Evolutionary conservation across 2,113 vertebrate species (phyloP).

Genomic region (Spermophilus dauricus): DNA sequence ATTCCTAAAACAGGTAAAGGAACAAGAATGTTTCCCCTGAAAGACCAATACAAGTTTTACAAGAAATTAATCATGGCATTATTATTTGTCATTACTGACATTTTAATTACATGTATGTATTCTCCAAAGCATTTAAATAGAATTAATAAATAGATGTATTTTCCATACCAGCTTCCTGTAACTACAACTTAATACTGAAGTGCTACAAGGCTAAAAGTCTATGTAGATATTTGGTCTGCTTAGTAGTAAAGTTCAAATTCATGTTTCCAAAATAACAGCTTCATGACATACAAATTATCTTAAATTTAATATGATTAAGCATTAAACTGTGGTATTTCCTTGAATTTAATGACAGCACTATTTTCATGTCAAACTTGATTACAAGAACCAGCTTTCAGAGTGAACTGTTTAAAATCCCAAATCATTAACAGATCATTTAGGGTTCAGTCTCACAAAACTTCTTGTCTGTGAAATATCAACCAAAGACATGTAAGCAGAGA

Average conservation of each 20-base stretch:
- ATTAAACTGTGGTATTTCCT: constrained; percentile 78
- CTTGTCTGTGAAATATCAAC: constrained; percentile 66
- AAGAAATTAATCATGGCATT: not conserved
- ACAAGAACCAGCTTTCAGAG: constrained; percentile 74
- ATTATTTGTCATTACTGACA: not conserved
- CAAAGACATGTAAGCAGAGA: not conserved
- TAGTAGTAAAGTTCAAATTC: constrained; percentile 50
- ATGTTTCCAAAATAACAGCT: constrained; percentile 71
- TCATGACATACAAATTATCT: constrained; percentile 75
- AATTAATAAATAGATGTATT: constrained; percentile 42
- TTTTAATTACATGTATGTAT: constrained; percentile 54
- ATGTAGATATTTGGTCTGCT: not conserved
- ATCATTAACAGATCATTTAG: constrained; percentile 79
- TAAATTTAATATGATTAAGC: constrained; percentile 80
- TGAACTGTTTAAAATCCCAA: constrained; percentile 78
- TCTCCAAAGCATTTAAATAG: not conserved
- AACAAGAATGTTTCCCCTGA: not conserved
- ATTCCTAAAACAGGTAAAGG: not conserved
- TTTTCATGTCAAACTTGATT: constrained; percentile 83
- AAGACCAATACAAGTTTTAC: not conserved
- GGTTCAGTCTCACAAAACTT: constrained; percentile 62
- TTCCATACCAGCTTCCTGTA: constrained; percentile 14
- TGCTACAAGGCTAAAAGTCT: not conserved
- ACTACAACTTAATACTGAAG: not conserved
- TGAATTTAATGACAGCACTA: constrained; percentile 77